Base-by-base conservation (phyloP, 2,113 vertebrate species). In the Dinomys branickii region DNA sequence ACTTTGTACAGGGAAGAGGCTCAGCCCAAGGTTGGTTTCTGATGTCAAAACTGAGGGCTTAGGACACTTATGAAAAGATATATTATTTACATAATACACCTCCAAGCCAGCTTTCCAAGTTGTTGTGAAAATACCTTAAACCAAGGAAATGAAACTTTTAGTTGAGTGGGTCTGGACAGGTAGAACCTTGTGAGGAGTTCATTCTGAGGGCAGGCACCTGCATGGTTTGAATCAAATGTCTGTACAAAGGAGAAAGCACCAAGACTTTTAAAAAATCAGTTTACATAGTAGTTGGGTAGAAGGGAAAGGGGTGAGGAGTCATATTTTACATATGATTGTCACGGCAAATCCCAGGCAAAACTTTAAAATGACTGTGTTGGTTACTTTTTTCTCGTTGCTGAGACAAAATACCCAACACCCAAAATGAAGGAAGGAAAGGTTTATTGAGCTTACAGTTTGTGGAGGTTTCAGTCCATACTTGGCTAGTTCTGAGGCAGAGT, bases 341-440 rank as follows among this genome's bases (percentile, higher is more conserved):
- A 71, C 7, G 50, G 3, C 59, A 90, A 95, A 41, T 83, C 84
- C 92, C 7, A 35, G 16, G 52, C 3, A 87, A 93, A 91, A 81
- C 59, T 69, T 75, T 90, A 61, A 95, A 96, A 78, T 90, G 59
- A n/a, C n/a, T n/a, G n/a, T n/a, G n/a, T n/a, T n/a, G n/a, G n/a
- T n/a, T n/a, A n/a, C n/a, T n/a, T n/a, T n/a, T n/a, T n/a, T n/a
- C n/a, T n/a, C n/a, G n/a, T n/a, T n/a, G n/a, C n/a, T n/a, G n/a
- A n/a, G n/a, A n/a, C n/a, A n/a, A n/a, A n/a, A n/a, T n/a, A n/a
- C n/a, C n/a, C n/a, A n/a, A n/a, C n/a, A n/a, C n/a, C n/a, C n/a
- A n/a, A n/a, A n/a, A n/a, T n/a, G n/a, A n/a, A n/a, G n/a, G n/a
- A n/a, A n/a, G n/a, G n/a, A n/a, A n/a, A n/a, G n/a, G n/a, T n/a